phyloP scores from a whole-genome alignment of 2,888 invertebrate species.

The Ichneumon xanthorius region DNA sequence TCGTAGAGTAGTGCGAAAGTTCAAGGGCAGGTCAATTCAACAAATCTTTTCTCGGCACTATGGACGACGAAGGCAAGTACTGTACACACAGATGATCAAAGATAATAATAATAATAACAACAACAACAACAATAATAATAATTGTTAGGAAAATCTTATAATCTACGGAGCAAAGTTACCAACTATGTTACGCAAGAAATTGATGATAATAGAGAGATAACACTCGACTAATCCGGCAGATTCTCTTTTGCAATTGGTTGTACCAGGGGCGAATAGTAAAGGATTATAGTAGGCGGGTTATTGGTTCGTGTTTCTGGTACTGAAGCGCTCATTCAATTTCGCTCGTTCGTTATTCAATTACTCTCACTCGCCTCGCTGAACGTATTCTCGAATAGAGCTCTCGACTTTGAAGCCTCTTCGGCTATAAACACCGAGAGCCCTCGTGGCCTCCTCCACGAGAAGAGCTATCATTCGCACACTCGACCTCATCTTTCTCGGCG shows the following conservation, averaged over 20 bases:
- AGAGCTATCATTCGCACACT: conserved; percentile 49
- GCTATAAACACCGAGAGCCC: conserved; percentile 52
- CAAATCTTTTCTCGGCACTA: conserved; percentile 34
- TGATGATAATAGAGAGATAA: background rate
- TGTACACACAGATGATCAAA: background rate
- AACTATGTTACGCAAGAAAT: background rate
- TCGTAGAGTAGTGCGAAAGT: conserved; percentile 25
- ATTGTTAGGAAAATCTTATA: background rate
- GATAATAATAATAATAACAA: background rate
- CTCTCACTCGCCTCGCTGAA: conserved; percentile 39
- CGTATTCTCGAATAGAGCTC: conserved; percentile 26
- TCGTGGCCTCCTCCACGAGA: conserved; percentile 30
- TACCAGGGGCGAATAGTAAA: conserved; percentile 1
- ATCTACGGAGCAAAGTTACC: background rate
- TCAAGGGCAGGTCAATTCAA: conserved; percentile 25
- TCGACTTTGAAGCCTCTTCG: conserved; percentile 48
- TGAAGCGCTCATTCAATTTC: conserved; percentile 45
- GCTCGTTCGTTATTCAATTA: conserved; percentile 53
- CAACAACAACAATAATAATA: background rate
- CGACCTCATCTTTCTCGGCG: conserved; percentile 19
- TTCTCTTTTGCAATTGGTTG: conserved; percentile 9
- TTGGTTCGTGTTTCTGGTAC: conserved; percentile 13
- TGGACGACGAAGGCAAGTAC: conserved; percentile 66
- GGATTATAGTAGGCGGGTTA: background rate
- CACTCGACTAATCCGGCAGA: background rate